Evolutionary conservation across 2,888 invertebrate species (phyloP).

Genomic region (Scaptomyza tumidula): DNA sequence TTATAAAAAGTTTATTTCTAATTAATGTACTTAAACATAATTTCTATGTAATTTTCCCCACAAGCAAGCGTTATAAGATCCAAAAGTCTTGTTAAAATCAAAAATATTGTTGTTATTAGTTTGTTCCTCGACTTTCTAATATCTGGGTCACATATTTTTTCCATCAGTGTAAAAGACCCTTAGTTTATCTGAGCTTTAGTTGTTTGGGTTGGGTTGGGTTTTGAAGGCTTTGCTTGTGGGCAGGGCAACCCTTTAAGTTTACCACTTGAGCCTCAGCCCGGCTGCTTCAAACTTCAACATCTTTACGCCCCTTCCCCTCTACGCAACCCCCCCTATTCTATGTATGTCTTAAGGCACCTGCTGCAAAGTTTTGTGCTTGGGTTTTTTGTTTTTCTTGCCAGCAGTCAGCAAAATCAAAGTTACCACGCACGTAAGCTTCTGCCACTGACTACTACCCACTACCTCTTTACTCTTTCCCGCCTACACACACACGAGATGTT

Average conservation of each 20-base stretch:
- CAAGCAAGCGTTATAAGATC: no score
- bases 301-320: slow-evolving; percentile 18
- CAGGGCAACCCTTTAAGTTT: slow-evolving; percentile 57
- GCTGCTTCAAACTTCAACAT: slow-evolving; percentile 56
- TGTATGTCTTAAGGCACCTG: slow-evolving; percentile 66
- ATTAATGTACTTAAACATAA: no score
- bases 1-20: no score
- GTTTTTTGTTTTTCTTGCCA: slow-evolving; percentile 47
- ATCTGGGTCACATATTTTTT: neutral
- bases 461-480: neutral
- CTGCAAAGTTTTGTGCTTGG: slow-evolving; percentile 64
- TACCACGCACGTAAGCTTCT: slow-evolving; percentile 60
- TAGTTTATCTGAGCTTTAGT: neutral
- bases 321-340: neutral
- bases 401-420: slow-evolving; percentile 69
- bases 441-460: slow-evolving; percentile 14
- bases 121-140: neutral
- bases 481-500: slow-evolving; percentile 15
- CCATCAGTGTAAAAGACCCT: neutral
- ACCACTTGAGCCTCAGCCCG: slow-evolving; percentile 46
- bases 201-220: neutral
- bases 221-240: slow-evolving; percentile 19
- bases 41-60: no score
- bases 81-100: no score
- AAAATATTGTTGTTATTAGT: neutral